Evolutionary conservation across 2,888 invertebrate genomes (phyloP).

Genomic region (Trisateles emortualis): DNA sequence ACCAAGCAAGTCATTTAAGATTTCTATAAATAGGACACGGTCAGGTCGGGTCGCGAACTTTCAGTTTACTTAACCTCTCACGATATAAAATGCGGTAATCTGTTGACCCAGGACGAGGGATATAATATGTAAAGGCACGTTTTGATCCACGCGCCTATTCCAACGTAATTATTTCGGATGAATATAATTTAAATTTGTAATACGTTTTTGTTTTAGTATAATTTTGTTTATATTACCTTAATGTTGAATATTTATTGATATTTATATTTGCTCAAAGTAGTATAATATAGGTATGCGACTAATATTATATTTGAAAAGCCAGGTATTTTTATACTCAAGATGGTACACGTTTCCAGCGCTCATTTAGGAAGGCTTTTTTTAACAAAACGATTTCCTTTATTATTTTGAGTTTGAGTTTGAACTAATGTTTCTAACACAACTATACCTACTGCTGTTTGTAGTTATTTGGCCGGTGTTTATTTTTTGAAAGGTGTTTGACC

Average conservation of each 20-base stretch:
- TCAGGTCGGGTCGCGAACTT: slow-evolving; percentile 27
- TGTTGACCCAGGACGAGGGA: slow-evolving; percentile 28
- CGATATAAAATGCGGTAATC: slow-evolving; percentile 32
- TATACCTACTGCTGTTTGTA: too few species aligned
- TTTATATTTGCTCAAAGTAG: not conserved
- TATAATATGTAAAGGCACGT: slow-evolving; percentile 34
- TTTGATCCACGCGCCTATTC: slow-evolving; percentile 15
- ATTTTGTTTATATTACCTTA: slow-evolving; percentile 5
- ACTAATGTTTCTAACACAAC: too few species aligned
- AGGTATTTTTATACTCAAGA: too few species aligned
- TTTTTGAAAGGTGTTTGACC: too few species aligned
- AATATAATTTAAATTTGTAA: slow-evolving; percentile 6
- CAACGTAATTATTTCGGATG: slow-evolving; percentile 2
- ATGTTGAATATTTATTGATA: not conserved
- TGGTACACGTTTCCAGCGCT: too few species aligned
- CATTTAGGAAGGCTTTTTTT: too few species aligned
- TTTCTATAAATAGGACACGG: slow-evolving; percentile 22
- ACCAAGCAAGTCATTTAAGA: slow-evolving; percentile 6
- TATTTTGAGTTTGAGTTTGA: too few species aligned
- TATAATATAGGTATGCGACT: too few species aligned
- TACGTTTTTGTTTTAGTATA: not conserved
- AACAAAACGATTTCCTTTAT: too few species aligned
- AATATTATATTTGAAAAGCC: too few species aligned
- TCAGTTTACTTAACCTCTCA: slow-evolving; percentile 35
- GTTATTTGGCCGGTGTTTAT: too few species aligned